Evolutionary conservation across 2,888 invertebrate genomes (phyloP).

Genomic region (Drosophila melanosoma): DNA sequence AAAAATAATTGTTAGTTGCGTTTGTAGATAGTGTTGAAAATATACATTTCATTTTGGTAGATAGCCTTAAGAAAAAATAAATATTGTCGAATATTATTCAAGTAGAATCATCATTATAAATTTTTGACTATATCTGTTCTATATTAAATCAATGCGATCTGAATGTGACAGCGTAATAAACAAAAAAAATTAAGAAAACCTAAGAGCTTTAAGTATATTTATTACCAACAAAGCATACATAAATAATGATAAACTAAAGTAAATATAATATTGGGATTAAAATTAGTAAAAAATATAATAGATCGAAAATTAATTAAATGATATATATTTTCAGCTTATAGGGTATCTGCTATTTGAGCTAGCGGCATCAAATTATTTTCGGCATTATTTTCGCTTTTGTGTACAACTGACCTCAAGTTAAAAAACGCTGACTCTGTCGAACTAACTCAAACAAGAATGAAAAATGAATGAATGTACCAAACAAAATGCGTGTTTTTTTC

Average conservation of each 20-base stretch:
- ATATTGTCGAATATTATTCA: not conserved
- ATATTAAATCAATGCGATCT: too few relatives aligned
- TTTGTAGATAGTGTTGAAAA: not conserved
- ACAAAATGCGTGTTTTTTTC: constrained; percentile 48
- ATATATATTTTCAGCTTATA: not conserved
- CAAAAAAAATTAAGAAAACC: too few relatives aligned
- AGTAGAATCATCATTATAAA: not conserved
- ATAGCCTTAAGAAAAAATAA: not conserved
- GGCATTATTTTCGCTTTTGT: constrained; percentile 5
- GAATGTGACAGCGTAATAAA: not conserved
- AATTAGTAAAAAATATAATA: too few relatives aligned
- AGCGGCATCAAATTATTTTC: not conserved
- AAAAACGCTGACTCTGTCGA: constrained; percentile 36
- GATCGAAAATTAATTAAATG: not conserved
- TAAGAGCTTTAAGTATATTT: not conserved
- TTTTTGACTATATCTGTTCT: not conserved
- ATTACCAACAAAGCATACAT: too few relatives aligned
- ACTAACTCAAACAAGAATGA: constrained; percentile 41
- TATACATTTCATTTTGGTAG: not conserved
- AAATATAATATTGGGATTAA: not conserved
- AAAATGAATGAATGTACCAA: constrained; percentile 39
- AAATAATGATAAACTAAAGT: not conserved
- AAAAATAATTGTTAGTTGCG: constrained; percentile 9
- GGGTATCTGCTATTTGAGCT: constrained; percentile 5
- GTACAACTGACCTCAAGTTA: constrained; percentile 18